phyloP scores from a whole-genome alignment of 2,888 invertebrate genomes.

The Liposcelis brunnea region DNA sequence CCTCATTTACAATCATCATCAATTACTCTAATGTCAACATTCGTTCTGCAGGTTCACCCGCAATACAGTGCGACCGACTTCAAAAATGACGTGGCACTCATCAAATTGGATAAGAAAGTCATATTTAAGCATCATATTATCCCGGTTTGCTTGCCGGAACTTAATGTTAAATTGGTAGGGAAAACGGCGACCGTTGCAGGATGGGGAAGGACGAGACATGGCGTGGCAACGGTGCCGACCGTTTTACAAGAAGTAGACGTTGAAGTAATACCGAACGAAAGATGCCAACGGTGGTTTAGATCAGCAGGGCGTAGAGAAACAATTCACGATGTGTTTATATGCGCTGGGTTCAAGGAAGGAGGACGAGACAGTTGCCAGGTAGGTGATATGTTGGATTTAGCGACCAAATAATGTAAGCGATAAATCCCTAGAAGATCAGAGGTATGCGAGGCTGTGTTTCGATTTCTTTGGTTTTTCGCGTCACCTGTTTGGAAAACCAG shows the following conservation, averaged over 20 bases:
- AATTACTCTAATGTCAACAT: not conserved
- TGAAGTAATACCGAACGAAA: constrained; percentile 65
- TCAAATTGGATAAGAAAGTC: constrained; percentile 63
- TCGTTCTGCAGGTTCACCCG: constrained; percentile 45
- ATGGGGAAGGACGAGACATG: constrained; percentile 82
- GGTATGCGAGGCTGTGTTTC: too few species aligned
- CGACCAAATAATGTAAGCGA: not conserved
- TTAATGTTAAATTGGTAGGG: constrained; percentile 59
- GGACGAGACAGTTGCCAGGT: constrained; percentile 41
- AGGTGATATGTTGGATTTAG: constrained; percentile 12
- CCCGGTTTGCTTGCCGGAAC: constrained; percentile 74
- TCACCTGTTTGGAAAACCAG: too few species aligned
- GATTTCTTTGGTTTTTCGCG: too few species aligned
- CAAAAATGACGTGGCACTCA: constrained; percentile 73
- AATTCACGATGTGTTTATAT: constrained; percentile 85
- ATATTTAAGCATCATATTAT: constrained; percentile 82
- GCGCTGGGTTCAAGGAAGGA: constrained; percentile 85
- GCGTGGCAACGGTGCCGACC: constrained; percentile 59
- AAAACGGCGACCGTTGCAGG: constrained; percentile 83
- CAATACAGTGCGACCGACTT: constrained; percentile 83
- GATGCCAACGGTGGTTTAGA: constrained; percentile 84
- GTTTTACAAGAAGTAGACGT: constrained; percentile 43
- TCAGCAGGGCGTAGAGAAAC: constrained; percentile 77
- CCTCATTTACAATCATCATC: too few species aligned
- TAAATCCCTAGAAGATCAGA: too few species aligned